Base-by-base conservation (phyloP, 2,888 invertebrate species). In the Seladonia tumulorum region DNA sequence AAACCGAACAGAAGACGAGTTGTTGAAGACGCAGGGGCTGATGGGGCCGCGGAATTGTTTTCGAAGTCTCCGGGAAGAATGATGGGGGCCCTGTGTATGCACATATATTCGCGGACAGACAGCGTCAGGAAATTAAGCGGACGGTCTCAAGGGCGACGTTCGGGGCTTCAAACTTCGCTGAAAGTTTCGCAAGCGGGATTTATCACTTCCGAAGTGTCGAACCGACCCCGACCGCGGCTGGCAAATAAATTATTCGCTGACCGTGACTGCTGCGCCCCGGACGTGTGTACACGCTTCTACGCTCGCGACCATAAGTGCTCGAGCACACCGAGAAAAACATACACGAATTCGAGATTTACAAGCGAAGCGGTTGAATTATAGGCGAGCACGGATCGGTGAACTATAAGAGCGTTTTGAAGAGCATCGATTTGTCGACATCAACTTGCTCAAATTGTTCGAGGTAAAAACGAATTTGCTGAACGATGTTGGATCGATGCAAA, bases 71-170 rank as follows among this genome's bases (percentile, higher is more conserved):
- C 60, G 57, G 77, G 39, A 77, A 78, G 79, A 82, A 71, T 73
- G 79, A 81, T 47, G 63, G 18, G 45, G 63, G 2, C 25, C 39
- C 66, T 73, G 53, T 0, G 72, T 45, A 45, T 71, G 57, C 70
- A 70, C 53, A 66, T 83, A 57, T 86, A 82, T 87, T 81, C 80
- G 75, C 79, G 76, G 53, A 68, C 76, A 77, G 82, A 90, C 87
- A 88, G 80, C 85, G 82, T 86, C 86, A 73, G 83, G 85, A 90
- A 90, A 90, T 90, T 90, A 90, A 89, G 86, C 82, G 89, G 73
- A 49, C 76, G 81, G 86, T 89, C 90, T 90, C 90, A 88, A 90
- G 90, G 90, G 90, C 87, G 85, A 86, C 87, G 86, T 87, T 88
- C 83, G 81, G 85, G 83, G 53, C 87, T 83, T 81, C 68, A 86